These are phyloP conservation scores for Odontomachus brunneus DNA, from an alignment of 1,140 invertebrate species.

Conservation along the genomic window DNA sequence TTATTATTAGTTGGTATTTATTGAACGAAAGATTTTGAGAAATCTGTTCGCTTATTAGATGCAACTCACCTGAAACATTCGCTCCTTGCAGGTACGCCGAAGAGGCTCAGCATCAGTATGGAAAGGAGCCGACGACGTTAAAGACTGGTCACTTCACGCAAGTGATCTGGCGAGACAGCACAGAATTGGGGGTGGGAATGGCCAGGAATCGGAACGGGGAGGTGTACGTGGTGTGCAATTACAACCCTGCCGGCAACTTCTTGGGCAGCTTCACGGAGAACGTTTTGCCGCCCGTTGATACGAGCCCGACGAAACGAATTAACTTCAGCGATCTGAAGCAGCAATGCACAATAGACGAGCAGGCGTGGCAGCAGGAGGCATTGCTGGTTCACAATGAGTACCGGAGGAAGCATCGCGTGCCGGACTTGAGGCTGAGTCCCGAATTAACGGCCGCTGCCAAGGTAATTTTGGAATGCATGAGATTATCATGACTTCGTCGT, in stretches of 20 bases:
- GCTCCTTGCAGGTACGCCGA: slow-evolving; percentile 79
- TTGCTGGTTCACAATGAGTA: slow-evolving; percentile 92
- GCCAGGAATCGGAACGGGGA: slow-evolving; percentile 90
- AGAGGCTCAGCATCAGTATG: slow-evolving; percentile 86
- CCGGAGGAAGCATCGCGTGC: slow-evolving; percentile 90
- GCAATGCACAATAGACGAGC: slow-evolving; percentile 74
- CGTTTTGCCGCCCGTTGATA: slow-evolving; percentile 87
- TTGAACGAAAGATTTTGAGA: too few relatives aligned
- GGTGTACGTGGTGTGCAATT: slow-evolving; percentile 94
- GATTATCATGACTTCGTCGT: not conserved
- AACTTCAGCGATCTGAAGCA: slow-evolving; percentile 64
- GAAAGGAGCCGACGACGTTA: slow-evolving; percentile 88
- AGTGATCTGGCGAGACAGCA: slow-evolving; percentile 92
- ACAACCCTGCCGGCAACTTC: slow-evolving; percentile 94
- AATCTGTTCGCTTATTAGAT: too few relatives aligned
- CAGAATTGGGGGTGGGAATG: slow-evolving; percentile 91
- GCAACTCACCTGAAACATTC: not conserved
- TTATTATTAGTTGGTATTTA: too few relatives aligned
- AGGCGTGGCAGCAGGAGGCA: slow-evolving; percentile 87
- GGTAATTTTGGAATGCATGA: slow-evolving; percentile 83
- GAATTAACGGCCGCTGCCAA: slow-evolving; percentile 84
- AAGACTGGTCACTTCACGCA: slow-evolving; percentile 91
- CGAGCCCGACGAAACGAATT: slow-evolving; percentile 79
- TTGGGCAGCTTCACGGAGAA: slow-evolving; percentile 92
- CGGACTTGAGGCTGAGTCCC: slow-evolving; percentile 87